A percentile compares a stretch with the other conserved stretches of the same genome.
Evolutionary conservation across 1,140 invertebrate species (phyloP).

Genomic region (Cydia strobilella): DNA sequence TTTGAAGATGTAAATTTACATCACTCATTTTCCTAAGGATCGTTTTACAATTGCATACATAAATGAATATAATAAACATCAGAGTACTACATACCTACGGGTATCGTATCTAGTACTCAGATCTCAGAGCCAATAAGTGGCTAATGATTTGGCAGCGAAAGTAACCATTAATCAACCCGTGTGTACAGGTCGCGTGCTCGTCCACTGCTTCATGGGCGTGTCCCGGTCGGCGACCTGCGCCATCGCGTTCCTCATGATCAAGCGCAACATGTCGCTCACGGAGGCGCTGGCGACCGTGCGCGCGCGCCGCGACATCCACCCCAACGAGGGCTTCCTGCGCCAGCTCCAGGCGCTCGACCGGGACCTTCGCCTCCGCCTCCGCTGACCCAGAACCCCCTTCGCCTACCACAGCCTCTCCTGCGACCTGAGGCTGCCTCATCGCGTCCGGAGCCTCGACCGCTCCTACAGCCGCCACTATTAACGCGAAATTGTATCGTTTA

Average conservation of each 20-base stretch:
- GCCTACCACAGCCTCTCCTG: conserved; percentile 51
- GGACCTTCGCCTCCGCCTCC: conserved; percentile 75
- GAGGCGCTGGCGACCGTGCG: conserved; percentile 87
- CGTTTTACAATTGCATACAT: too few relatives aligned
- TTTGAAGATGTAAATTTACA: too few relatives aligned
- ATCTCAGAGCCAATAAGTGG: neutral
- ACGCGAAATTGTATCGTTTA: neutral
- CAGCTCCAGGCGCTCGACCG: conserved; percentile 88
- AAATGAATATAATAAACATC: too few relatives aligned
- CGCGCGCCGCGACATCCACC: conserved; percentile 85
- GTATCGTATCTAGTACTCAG: neutral
- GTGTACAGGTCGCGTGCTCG: conserved; percentile 86
- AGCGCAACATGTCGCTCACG: conserved; percentile 86
- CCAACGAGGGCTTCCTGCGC: conserved; percentile 89
- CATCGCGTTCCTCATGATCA: conserved; percentile 91
- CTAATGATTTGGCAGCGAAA: neutral
- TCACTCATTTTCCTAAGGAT: too few relatives aligned
- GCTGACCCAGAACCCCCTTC: conserved; percentile 67
- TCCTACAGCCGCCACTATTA: conserved; percentile 54
- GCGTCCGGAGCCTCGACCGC: conserved; percentile 65
- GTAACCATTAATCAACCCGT: neutral
- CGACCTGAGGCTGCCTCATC: conserved; percentile 46
- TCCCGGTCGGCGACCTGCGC: conserved; percentile 90
- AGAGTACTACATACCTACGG: too few relatives aligned
- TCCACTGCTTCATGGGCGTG: conserved; percentile 91